Base-by-base conservation (phyloP, 1,140 invertebrate genomes). In the Asbolus verrucosus region DNA sequence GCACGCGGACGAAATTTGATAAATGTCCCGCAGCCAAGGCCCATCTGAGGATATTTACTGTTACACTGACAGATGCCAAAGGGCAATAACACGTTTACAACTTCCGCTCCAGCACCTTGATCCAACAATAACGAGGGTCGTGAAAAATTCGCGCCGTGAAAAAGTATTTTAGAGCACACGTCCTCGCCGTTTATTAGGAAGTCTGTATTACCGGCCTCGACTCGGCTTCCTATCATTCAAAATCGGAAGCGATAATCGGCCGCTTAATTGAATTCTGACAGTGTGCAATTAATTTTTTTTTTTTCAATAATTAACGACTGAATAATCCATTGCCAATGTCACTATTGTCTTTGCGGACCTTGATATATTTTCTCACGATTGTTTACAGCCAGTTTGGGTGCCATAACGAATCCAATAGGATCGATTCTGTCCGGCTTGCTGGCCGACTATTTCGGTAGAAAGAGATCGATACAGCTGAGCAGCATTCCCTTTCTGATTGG, bases 401-500 rank as follows among this genome's bases (percentile, higher is more conserved):
- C 90, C 1, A 85, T 91, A 67, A 91, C 90, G 0, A 92, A 91
- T 80, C 90, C 90, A 1, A 75, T 90, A 4, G 90, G 90, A 2
- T 89, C 90, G 1, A 77, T 91, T 2, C 77, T 90, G 9, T 89
- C 90, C 1, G 90, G 90, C 1, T 79, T 89, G 41, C 82, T 89
- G 76, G 87, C 89, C 61, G 90, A 91, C 77, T 85, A 84, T 9
- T 82, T 91, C 38, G 94, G 94, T 0, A 81, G 93, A 31, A 89
- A 88, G 77, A 82, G 86, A 1, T 87, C 92, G 0, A 86, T 95
- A 18, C 87, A 91, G 73, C 80, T 91, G 8, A 89, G 90, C 1
- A 87, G 89, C 3, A 70, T 94, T 19, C 92, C 92, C 0, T 93
- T 92, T 74, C 77, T 91, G 0, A 73, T 88, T 3, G 92, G 93